Evolutionary conservation across 2,888 invertebrate species (phyloP), one percentile per base, ranked within the genome.

Genomic region (Acrobasis repandana): DNA sequence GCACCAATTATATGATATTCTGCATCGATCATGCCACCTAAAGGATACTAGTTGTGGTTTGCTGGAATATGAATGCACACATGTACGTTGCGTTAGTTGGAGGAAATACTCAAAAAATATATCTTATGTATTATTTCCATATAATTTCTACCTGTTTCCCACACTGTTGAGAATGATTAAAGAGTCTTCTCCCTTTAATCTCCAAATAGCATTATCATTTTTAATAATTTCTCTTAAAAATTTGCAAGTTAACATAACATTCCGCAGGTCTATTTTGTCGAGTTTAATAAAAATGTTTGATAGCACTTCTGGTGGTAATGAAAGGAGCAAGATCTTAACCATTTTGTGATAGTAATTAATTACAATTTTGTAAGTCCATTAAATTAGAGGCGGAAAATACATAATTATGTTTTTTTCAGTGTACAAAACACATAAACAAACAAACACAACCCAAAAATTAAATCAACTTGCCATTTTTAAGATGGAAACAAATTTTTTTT

Each of bases 1-100:
- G 65, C 80, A 73, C 91, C 92, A 92, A 65, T 90, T 90, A 62
- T 77, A 67, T 60, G 90, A 88, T 63, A 87, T 76, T 68, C 86
- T 79, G 67, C 80, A 85, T 63, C 72, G 79, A 59, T 85, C 71
- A 63, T 86, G 88, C 72, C 78, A 80, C 16, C 77, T 77, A 18
- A 67, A 60, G 50, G 58, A 16, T 11, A 61, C 61, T 9, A 56
- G 43, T 54, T 72, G 68, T 9, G 56, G 43, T 54, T 72, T 68
- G n/a, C 76, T 79, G 66, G 58, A 75, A 70, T 54, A 61, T 61
- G 36, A 58, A 61, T 61, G 36, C 54, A 18, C 52, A 56, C 20
- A 28, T 9, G 10, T 15, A 38, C 56, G 47, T 47, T 33, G 49
- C 28, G 6, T 28, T 18, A 60, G 38, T 9, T 47, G 57, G n/a